phyloP scores from a whole-genome alignment of 2,888 invertebrate genomes.

The Dyspetes luteomarginatus region DNA sequence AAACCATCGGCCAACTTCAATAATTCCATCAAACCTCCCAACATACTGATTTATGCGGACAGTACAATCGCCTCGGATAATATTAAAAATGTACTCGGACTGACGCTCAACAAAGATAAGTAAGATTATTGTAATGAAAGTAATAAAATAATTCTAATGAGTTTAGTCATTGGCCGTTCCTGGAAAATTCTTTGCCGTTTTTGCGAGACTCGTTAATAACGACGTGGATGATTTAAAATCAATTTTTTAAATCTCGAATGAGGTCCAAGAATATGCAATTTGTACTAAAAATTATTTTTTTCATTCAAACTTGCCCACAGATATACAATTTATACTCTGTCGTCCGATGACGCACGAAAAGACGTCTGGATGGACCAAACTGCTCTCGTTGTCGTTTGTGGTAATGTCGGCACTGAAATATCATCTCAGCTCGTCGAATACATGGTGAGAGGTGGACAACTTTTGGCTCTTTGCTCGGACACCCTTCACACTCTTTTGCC shows the following conservation, averaged over 20 bases:
- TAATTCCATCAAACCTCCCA: constrained; percentile 89
- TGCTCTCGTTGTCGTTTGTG: constrained; percentile 90
- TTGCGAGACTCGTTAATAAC: no score
- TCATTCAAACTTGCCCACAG: constrained; percentile 71
- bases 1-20: constrained; percentile 82
- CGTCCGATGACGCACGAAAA: constrained; percentile 80
- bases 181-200: neutral
- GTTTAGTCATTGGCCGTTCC: no score
- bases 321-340: constrained; percentile 83
- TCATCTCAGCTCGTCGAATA: constrained; percentile 89
- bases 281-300: constrained; percentile 43
- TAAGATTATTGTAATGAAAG: constrained; percentile 79
- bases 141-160: no score
- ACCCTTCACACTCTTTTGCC: constrained; percentile 91
- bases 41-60: constrained; percentile 92
- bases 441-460: constrained; percentile 89
- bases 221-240: no score
- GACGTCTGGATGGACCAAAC: constrained; percentile 88
- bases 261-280: no score
- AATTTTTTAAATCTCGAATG: no score
- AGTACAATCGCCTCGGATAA: constrained; percentile 90
- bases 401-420: constrained; percentile 88
- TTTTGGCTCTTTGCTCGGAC: constrained; percentile 92
- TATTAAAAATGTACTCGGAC: constrained; percentile 88
- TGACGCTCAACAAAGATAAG: constrained; percentile 90